Evolutionary conservation across 2,797 vertebrate genomes (phyloP).

Genomic region (Spheniscus humboldti): DNA sequence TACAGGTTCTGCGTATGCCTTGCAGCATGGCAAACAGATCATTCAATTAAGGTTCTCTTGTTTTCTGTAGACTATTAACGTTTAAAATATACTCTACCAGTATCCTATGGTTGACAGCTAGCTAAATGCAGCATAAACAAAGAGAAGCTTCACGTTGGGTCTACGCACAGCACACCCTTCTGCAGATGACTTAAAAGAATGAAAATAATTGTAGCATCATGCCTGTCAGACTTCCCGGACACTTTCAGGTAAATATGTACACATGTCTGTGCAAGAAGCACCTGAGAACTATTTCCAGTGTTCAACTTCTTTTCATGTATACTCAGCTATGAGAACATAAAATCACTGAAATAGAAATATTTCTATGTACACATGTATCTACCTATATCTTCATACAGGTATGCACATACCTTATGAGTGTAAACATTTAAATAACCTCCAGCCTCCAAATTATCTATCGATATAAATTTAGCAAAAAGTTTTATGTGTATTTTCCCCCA

Average conservation of each 20-base stretch:
- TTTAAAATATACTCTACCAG: conserved; percentile 23
- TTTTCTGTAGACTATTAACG: conserved; percentile 31
- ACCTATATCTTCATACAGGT: fast-evolving
- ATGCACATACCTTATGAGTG: neutral
- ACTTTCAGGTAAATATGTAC: conserved; percentile 3
- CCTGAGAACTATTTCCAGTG: neutral
- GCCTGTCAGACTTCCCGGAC: conserved; percentile 25
- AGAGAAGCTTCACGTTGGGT: neutral
- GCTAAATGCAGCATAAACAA: conserved; percentile 29
- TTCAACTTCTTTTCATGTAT: neutral
- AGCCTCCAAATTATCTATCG: neutral
- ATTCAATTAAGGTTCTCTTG: neutral
- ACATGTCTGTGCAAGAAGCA: neutral
- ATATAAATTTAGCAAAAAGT: neutral
- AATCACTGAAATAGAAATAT: neutral
- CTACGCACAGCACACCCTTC: neutral
- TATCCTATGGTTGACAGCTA: conserved; percentile 42
- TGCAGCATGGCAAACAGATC: neutral
- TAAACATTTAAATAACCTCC: neutral
- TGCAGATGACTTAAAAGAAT: conserved; percentile 40
- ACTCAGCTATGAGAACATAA: neutral
- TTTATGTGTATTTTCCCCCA: neutral
- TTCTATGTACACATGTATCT: neutral
- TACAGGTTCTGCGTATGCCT: neutral
- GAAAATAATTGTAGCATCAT: conserved; percentile 34